Evolutionary conservation across 2,113 vertebrate genomes (phyloP).

Genomic region (Dunckerocampus dactyliophorus): DNA sequence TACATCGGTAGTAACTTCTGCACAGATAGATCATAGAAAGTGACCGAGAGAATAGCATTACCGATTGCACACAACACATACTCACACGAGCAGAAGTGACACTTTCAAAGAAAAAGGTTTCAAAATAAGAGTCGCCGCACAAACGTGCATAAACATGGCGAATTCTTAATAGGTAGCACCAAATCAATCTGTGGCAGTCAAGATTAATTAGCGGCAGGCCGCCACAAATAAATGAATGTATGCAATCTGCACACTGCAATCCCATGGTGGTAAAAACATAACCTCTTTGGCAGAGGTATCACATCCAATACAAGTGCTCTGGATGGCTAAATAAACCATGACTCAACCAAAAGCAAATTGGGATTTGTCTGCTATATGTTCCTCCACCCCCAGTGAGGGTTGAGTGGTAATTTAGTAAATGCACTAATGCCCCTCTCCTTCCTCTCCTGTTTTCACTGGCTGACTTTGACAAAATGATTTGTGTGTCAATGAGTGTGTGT

Average conservation of each 20-base stretch:
- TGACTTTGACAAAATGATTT: slow-evolving; percentile 44
- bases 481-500: slow-evolving; percentile 20
- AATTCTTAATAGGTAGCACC: no score
- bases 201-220: no score
- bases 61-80: no score
- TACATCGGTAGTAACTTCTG: no score
- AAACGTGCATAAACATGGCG: no score
- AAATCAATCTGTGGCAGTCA: no score
- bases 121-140: no score
- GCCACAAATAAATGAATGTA: no score
- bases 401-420: slow-evolving; percentile 49
- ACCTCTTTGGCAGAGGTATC: not conserved
- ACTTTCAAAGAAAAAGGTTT: no score
- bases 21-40: no score
- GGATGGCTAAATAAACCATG: slow-evolving; percentile 9
- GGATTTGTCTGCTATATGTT: slow-evolving; percentile 19
- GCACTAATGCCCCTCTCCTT: slow-evolving; percentile 26
- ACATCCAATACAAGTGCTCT: slow-evolving; percentile 1
- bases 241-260: not conserved
- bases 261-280: not conserved
- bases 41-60: no score
- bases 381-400: slow-evolving; percentile 20
- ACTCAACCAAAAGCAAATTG: slow-evolving; percentile 15
- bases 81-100: no score
- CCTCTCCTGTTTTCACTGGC: slow-evolving; percentile 21